A percentile compares a stretch with the other conserved stretches of the same genome.
These are phyloP conservation scores for Acronicta psi DNA, from an alignment of 2,888 invertebrate species.

Conservation along the genomic window DNA sequence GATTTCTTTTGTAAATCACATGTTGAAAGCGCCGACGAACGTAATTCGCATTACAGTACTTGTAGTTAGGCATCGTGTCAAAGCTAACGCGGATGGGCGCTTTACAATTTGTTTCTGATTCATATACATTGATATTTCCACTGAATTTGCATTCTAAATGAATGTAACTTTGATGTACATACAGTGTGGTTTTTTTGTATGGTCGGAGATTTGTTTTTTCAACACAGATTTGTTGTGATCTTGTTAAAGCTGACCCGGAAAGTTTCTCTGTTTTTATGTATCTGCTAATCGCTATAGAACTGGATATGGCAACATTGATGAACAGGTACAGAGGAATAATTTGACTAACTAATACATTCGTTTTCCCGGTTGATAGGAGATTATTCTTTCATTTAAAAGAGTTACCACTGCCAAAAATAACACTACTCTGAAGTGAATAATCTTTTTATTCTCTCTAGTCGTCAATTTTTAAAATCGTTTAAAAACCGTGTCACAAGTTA, in stretches of 20 bases:
- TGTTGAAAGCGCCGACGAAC: conserved; percentile 44
- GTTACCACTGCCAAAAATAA: too few species aligned
- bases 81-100: conserved; percentile 26
- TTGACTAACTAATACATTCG: too few species aligned
- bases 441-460: too few species aligned
- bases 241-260: conserved; percentile 25
- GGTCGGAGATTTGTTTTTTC: conserved; percentile 7
- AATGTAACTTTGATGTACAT: conserved; percentile 39
- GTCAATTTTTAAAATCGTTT: conserved; percentile 6
- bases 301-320: too few species aligned
- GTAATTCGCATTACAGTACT: conserved; percentile 53
- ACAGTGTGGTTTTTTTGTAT: conserved; percentile 27
- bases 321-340: too few species aligned
- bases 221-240: conserved; percentile 6
- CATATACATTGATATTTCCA: conserved; percentile 45
- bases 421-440: too few species aligned
- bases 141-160: conserved; percentile 49
- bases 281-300: conserved; percentile 4
- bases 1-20: conserved; percentile 47
- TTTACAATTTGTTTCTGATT: conserved; percentile 47
- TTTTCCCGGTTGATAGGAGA: too few species aligned
- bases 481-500: conserved; percentile 33
- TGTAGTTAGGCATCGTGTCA: conserved; percentile 53
- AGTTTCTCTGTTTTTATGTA: conserved; percentile 1
- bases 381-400: too few species aligned